Base-by-base conservation (phyloP, 30 jellyfish, hydroid and myxozoan species). In the Turritopsis rubra region DNA sequence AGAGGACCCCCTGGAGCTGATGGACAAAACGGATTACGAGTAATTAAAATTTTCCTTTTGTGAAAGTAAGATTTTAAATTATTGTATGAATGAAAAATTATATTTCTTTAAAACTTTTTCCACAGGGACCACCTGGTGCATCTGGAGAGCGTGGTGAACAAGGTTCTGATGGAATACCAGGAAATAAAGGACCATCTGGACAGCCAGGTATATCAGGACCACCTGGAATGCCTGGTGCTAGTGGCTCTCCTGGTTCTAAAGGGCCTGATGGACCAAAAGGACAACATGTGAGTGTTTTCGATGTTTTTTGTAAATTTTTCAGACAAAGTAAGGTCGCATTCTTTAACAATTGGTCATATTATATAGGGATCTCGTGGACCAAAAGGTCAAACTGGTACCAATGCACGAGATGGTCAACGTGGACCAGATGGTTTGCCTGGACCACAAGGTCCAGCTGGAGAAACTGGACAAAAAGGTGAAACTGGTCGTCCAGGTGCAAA, bases 361-460 rank as follows among this genome's bases (percentile, higher is more conserved):
- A 54, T 19, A 23, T 65, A 87, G 95, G 95, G 84, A 75, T 65
- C 70, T 73, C 81, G 95, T 66, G 89, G 85, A 60, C 89, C 91
- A 20, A 90, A 85, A 72, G 97, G 97, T 19, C 85, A 85, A 52
- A 31, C 83, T 74, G 97, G 97, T 19, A 52, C 23, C 16, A 66
- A 79, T 23, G 97, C 96, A 1, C 83, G 66, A 23, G 83, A 88
- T 18, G 97, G 97, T 30, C 88, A 88, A 1, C 68, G 89, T 30
- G 97, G 94, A 30, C 88, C 89, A 29, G 94, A 80, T 75, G 97
- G 97, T 16, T 65, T 25, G 13, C 87, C 96, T 23, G 97, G 97
- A 1, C 89, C 87, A 25, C 22, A 71, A 13, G 97, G 97, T 16
- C 89, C 89, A 24, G 66, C 91, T 70, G 97, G 97, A 66, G 94